A percentile compares a stretch with the other conserved stretches of the same genome.
phyloP scores from a whole-genome alignment of 1,140 invertebrate species.

The Tetragonula clypearis region DNA sequence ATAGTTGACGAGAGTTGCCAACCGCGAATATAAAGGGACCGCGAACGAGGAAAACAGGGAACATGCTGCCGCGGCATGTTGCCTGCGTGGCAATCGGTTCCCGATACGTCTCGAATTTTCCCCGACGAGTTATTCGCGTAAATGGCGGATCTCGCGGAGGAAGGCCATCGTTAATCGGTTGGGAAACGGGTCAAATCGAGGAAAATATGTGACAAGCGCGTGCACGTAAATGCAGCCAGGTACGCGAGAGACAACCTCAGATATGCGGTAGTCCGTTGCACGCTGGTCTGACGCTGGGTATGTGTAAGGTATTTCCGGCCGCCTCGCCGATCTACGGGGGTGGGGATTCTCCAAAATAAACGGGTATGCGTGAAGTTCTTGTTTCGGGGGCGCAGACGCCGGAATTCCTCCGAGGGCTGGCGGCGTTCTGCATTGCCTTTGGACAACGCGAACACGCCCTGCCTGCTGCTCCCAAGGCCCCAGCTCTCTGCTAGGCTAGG shows the following conservation, averaged over 20 bases:
- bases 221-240: constrained; percentile 44
- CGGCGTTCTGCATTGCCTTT: constrained; percentile 59
- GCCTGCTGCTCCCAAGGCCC: not conserved
- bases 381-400: constrained; percentile 57
- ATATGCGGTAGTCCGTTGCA: constrained; percentile 58
- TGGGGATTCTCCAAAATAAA: constrained; percentile 65
- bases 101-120: constrained; percentile 28
- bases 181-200: constrained; percentile 47
- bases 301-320: constrained; percentile 66
- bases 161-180: constrained; percentile 20
- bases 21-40: not conserved
- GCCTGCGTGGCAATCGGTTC: not conserved
- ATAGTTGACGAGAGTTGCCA: not conserved
- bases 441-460: constrained; percentile 55
- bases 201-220: constrained; percentile 58
- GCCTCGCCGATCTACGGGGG: constrained; percentile 45
- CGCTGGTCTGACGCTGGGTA: constrained; percentile 45
- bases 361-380: constrained; percentile 69
- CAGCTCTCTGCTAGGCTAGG: not conserved
- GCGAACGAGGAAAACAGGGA: too few relatives aligned
- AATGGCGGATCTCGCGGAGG: not conserved
- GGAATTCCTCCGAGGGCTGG: constrained; percentile 59
- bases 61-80: too few relatives aligned
- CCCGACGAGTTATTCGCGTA: not conserved
- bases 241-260: constrained; percentile 56